Conservation (phyloP, 1,140 invertebrate genomes). For the Aphis craccivora region DNA sequence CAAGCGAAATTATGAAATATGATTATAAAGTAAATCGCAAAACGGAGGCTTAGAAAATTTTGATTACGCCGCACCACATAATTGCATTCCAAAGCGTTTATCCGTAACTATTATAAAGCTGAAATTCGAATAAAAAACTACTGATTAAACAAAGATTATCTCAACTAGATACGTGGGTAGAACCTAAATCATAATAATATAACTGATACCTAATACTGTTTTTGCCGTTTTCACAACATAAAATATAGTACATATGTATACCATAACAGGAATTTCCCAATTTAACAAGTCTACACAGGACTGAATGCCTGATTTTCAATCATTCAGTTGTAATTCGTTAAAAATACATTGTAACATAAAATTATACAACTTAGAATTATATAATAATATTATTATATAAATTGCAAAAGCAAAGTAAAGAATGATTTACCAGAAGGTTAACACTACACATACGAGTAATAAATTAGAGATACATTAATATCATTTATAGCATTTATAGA, state of each 20-base stretch:
- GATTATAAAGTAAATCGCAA: background rate
- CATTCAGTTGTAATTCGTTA: background rate
- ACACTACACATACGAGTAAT: background rate
- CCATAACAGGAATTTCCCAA: background rate
- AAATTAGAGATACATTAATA: background rate
- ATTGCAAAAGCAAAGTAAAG: background rate
- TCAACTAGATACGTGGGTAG: background rate
- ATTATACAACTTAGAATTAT: background rate
- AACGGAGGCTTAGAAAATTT: background rate
- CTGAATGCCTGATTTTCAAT: background rate
- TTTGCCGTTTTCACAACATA: background rate
- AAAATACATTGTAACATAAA: background rate
- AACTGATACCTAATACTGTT: background rate
- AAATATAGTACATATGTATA: background rate
- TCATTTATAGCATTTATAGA: background rate
- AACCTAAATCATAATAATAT: background rate
- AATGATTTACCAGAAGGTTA: background rate
- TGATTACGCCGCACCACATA: background rate
- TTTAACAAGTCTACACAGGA: no score
- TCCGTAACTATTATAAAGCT: background rate
- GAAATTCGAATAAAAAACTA: conserved; percentile 7
- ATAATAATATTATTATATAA: background rate
- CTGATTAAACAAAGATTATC: conserved; percentile 6
- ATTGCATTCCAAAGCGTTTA: conserved; percentile 14
- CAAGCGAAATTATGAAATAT: background rate